A percentile compares a stretch with the other conserved stretches of the same genome.
Conservation (phyloP, 2,113 vertebrate genomes). For the Guaruba guarouba region DNA sequence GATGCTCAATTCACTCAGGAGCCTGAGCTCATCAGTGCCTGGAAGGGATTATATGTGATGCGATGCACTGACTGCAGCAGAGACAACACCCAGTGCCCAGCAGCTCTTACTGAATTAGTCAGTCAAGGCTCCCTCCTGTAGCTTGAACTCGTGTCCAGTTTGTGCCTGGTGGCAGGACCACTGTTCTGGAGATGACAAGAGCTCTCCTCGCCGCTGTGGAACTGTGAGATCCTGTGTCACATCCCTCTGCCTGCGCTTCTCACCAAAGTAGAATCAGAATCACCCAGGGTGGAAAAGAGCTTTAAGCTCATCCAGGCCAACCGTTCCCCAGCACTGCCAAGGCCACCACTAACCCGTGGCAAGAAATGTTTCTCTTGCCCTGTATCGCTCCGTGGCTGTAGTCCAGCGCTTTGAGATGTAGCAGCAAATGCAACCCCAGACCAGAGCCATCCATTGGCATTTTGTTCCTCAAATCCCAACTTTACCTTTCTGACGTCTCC, state of each 20-base stretch:
- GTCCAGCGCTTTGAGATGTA: neutral
- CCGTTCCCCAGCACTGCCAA: neutral
- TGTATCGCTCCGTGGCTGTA: neutral
- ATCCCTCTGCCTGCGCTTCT: neutral
- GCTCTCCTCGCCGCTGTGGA: neutral
- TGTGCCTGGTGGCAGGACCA: neutral
- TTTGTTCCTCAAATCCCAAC: neutral
- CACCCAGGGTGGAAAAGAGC: neutral
- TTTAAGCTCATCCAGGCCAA: neutral
- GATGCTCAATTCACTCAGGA: neutral
- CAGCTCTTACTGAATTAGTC: neutral
- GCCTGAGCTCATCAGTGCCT: neutral
- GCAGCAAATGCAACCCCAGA: neutral
- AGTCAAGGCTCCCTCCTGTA: neutral
- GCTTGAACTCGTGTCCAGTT: fast-evolving
- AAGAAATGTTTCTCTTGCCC: neutral
- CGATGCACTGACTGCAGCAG: neutral
- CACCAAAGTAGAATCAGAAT: neutral
- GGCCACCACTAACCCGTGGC: neutral
- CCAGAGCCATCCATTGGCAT: neutral
- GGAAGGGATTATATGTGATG: neutral
- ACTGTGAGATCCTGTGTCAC: neutral
- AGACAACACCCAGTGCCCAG: neutral
- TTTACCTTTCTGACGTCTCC: slow-evolving; percentile 80
- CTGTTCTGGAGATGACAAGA: neutral